Evolutionary conservation across 2,797 vertebrate genomes (phyloP), one percentile per base, ranked within the genome.

Genomic region (Protonibea diacanthus): DNA sequence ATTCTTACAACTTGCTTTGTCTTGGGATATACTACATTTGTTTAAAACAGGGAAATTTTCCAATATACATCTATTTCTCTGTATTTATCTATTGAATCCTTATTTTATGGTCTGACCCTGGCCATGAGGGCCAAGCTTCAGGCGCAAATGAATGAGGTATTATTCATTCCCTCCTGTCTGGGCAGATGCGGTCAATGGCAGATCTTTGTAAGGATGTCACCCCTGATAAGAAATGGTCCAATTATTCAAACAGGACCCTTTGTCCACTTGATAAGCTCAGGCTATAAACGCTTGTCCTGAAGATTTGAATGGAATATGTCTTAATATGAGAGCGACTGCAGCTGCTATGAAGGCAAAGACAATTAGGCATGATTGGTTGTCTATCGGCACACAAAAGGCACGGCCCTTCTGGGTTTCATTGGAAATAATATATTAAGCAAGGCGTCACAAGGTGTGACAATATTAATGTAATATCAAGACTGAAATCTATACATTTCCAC

Each of bases 151-250:
- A 93, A 93, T 93, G 88, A 90, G 90, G 79, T 91, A 92, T 93
- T 94, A 94, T 93, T 94, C 94, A 93, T 92, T 93, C 90, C 91
- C 94, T 94, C 92, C 93, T 93, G 91, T 91, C 93, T 92, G 89
- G 94, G 93, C 95, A 95, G 95, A 95, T 95, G 95, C 90, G 91
- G 93, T 93, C 94, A 95, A 94, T 87, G 91, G 90, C 90, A 86
- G 93, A 94, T 94, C 94, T 95, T 96, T 95, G 93, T 95, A 92
- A 93, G 91, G 92, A 95, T 95, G 95, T 95, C 95, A 95, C 92
- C 84, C 87, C 82, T 89, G 91, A 92, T 94, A 93, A 96, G 94
- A 95, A 96, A 96, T 95, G 93, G 93, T 91, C 89, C 88, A 95
- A 95, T 95, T 95, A 96, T 96, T 95, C 93, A 95, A 95, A 94